Percentiles rank a stretch among this genome's conserved stretches.
These are phyloP conservation scores for Melipona beecheii DNA, from an alignment of 2,888 invertebrate genomes.

Conservation along the genomic window DNA sequence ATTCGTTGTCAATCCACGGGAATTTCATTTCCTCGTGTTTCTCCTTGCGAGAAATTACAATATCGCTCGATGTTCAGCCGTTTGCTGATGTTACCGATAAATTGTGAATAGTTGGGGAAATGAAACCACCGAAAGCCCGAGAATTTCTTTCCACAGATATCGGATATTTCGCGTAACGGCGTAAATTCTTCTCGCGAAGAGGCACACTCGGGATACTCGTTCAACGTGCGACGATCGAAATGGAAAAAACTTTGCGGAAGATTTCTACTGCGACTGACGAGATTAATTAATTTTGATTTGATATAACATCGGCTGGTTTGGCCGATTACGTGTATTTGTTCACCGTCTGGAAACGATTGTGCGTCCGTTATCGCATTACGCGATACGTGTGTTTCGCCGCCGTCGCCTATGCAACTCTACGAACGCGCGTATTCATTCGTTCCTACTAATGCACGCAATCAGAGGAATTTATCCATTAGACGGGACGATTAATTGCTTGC, in stretches of 20 bases:
- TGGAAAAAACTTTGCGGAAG: background rate
- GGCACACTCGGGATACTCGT: background rate
- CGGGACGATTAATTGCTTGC: constrained; percentile 57
- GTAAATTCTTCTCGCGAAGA: background rate
- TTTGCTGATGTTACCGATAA: rapidly evolving
- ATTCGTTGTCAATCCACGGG: background rate
- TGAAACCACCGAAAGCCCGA: background rate
- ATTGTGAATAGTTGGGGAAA: background rate
- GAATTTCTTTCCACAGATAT: background rate
- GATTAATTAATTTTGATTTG: background rate
- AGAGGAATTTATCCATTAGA: constrained; percentile 56
- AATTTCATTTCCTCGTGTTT: background rate
- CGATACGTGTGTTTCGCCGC: background rate
- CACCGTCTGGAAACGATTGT: background rate
- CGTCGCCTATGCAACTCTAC: constrained; percentile 2
- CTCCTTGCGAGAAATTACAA: background rate
- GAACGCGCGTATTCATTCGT: constrained; percentile 3
- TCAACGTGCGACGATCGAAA: background rate
- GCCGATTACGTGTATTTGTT: constrained; percentile 21
- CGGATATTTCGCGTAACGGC: too few relatives aligned
- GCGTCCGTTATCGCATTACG: constrained; percentile 37
- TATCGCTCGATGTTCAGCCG: background rate
- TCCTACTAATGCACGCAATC: constrained; percentile 47
- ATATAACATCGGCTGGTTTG: background rate
- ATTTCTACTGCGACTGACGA: too few relatives aligned